These are phyloP conservation scores for Cyrtodaria siliqua DNA, from an alignment of 2,888 invertebrate genomes.

Conservation along the genomic window DNA sequence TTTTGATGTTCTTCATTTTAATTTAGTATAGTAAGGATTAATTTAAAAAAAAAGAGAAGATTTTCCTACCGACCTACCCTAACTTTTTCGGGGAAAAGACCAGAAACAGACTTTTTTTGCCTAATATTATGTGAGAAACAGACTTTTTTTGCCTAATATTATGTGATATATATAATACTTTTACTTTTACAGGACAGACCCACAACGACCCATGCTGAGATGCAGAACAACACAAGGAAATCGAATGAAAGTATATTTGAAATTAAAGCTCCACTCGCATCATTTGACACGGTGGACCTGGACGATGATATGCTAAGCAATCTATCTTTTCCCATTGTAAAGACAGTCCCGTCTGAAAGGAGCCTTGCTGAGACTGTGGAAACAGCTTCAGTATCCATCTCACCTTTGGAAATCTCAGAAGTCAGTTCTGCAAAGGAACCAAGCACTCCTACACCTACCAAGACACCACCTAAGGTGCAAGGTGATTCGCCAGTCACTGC, in stretches of 20 bases:
- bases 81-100: too few relatives aligned
- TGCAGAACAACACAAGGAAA: slow-evolving; percentile 42
- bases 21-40: too few relatives aligned
- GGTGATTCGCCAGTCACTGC: slow-evolving; percentile 17
- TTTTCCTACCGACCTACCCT: too few relatives aligned
- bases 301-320: slow-evolving; percentile 63
- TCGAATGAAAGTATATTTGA: slow-evolving; percentile 61
- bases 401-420: slow-evolving; percentile 2
- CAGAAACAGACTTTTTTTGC: too few relatives aligned
- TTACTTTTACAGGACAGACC: slow-evolving; percentile 38
- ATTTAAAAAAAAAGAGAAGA: too few relatives aligned
- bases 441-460: slow-evolving; percentile 26
- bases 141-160: too few relatives aligned
- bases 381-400: neutral
- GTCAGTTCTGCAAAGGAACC: neutral
- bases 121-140: too few relatives aligned
- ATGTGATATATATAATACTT: too few relatives aligned
- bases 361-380: neutral
- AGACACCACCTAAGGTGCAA: slow-evolving; percentile 14
- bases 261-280: slow-evolving; percentile 78
- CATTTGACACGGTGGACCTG: slow-evolving; percentile 82
- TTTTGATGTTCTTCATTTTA: too few relatives aligned
- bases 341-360: too few relatives aligned
- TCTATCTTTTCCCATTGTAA: neutral
- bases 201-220: slow-evolving; percentile 23